Base-by-base conservation (phyloP, 2,888 invertebrate species). In the Priapulus caudatus region DNA sequence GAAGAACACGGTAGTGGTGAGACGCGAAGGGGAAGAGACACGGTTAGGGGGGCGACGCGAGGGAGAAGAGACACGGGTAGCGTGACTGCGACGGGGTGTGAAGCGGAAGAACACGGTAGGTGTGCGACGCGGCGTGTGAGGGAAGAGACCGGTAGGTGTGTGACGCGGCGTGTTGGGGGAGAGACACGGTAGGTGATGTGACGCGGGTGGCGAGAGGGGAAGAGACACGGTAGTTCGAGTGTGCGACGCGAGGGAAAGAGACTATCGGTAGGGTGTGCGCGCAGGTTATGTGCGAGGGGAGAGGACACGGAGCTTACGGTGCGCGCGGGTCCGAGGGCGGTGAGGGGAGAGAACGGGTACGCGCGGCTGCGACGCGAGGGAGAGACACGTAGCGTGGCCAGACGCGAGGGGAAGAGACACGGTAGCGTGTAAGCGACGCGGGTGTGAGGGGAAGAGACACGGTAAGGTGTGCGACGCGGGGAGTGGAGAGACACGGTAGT, bases 391-490 rank as follows among this genome's bases (percentile, higher is more conserved):
- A n/a, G n/a, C n/a, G n/a, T n/a, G n/a, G n/a, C n/a, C n/a, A n/a
- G n/a, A n/a, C n/a, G n/a, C n/a, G n/a, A n/a, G n/a, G n/a, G n/a
- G n/a, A n/a, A n/a, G n/a, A n/a, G n/a, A n/a, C n/a, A n/a, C n/a
- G n/a, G n/a, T n/a, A n/a, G n/a, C n/a, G n/a, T n/a, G n/a, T n/a
- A n/a, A n/a, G 33, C n/a, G n/a, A n/a, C n/a, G n/a, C n/a, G n/a
- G n/a, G n/a, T n/a, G 10, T 10, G n/a, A 33, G n/a, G n/a, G 33
- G 33, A 10, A 33, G 10, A 33, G 33, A 33, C 23, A 61, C 52
- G 71, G 74, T 53, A 69, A 73, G 5, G 78, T 79, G 51, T 59
- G 59, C 51, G 55, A 4, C 49, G 52, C 46, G 49, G n/a, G n/a
- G n/a, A n/a, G n/a, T n/a, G n/a, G n/a, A n/a, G n/a, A n/a, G n/a